Conservation (phyloP, 2,888 invertebrate genomes). For the Coleophora flavipennella region DNA sequence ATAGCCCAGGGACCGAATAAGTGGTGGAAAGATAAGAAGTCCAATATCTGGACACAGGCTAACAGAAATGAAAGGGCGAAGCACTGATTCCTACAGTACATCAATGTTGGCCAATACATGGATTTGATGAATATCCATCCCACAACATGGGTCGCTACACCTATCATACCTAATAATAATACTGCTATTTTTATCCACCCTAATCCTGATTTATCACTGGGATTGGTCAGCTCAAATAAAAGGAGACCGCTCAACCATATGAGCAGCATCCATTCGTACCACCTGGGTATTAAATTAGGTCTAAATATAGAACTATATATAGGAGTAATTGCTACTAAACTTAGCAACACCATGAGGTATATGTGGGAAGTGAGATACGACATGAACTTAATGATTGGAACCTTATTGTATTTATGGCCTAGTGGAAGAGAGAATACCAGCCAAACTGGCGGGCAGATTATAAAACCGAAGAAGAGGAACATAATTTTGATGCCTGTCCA, state of each 20-base stretch:
- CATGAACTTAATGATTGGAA: slow-evolving; percentile 99
- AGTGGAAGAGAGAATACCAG: slow-evolving; percentile 94
- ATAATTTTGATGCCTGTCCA: slow-evolving; percentile 98
- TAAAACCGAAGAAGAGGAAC: slow-evolving; percentile 91
- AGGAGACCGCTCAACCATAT: slow-evolving; percentile 96
- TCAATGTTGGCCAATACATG: slow-evolving; percentile 85
- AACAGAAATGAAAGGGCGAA: slow-evolving; percentile 95
- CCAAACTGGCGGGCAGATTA: slow-evolving; percentile 97
- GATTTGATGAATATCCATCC: slow-evolving; percentile 80
- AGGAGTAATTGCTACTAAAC: slow-evolving; percentile 91
- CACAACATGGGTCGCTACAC: slow-evolving; percentile 89
- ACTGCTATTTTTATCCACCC: slow-evolving; percentile 95
- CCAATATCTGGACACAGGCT: slow-evolving; percentile 97
- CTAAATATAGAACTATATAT: slow-evolving; percentile 85
- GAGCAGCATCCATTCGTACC: slow-evolving; percentile 96
- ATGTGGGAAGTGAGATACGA: slow-evolving; percentile 99
- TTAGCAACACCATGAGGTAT: slow-evolving; percentile 94
- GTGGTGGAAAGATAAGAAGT: slow-evolving; percentile 98
- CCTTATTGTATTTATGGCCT: slow-evolving; percentile 96
- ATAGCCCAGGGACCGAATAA: slow-evolving; percentile 99
- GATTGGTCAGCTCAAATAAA: slow-evolving; percentile 96
- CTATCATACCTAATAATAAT: slow-evolving; percentile 89
- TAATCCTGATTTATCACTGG: slow-evolving; percentile 96
- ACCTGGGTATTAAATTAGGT: slow-evolving; percentile 86
- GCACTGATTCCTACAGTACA: slow-evolving; percentile 97